Base-by-base conservation (phyloP, 2,888 invertebrate genomes). In the Melanostoma scalare region DNA sequence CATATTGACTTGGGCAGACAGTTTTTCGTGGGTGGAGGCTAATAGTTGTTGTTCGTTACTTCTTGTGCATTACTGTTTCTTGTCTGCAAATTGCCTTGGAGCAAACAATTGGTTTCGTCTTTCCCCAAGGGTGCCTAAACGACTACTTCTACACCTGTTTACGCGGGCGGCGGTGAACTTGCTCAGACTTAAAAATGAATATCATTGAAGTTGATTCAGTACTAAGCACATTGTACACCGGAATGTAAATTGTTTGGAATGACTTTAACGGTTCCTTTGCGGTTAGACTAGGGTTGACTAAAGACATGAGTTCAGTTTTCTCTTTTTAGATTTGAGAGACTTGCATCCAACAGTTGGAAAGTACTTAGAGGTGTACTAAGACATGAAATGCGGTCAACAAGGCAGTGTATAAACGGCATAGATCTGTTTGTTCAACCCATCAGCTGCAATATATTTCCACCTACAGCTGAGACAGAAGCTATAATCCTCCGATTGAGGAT, bases 61-160 rank as follows among this genome's bases (percentile, higher is more conserved):
- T 48, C 63, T 63, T 48, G 38, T 63, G 63, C 48, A 63, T 50
- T 9, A 10, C 35, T 68, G 44, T 44, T 69, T 20, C 20, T 58
- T 69, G 60, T 61, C 71, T 76, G 71, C 33, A 60, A 75, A 75
- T 75, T 55, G 60, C 53, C 55, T 46, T 46, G 31, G 31, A 60
- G 52, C 69, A 75, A 63, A 50, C 50, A 50, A 63, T 63, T 50
- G 48, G 6, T 1, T 20, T 20, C 20, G 20, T 1, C n/a, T 55
- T 40, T 35, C 40, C 35, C 44, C 44, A 35, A 53, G 67, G 53
- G 53, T 42, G 42, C 53, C 31, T 55, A 31, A 67, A 52, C 5
- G 33, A 67, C 53, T 67, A 40, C 67, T 53, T 42, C 53, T 67
- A 40, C 67, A 67, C 53, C 67, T 67, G 67, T 67, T 67, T 55